A percentile compares a stretch with the other conserved stretches of the same genome.
Conservation (phyloP, 1,140 invertebrate species). For the Chrysomallon squamiferum region DNA sequence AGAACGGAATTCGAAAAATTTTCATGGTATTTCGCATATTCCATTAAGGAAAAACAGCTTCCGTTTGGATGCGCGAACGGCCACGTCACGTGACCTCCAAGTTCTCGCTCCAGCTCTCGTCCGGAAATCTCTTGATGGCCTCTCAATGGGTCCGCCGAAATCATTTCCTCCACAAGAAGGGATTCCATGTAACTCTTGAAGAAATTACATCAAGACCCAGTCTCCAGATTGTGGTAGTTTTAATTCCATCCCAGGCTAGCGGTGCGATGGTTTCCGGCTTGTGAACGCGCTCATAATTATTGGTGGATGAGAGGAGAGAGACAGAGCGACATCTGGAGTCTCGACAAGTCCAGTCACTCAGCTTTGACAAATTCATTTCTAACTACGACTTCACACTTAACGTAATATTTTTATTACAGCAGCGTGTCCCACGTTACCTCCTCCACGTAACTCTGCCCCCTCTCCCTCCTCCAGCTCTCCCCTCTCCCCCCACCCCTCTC, state of each 20-base stretch:
- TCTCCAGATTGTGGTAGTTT: background rate
- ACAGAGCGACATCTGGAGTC: background rate
- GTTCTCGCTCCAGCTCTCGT: conserved; percentile 3
- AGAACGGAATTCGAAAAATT: background rate
- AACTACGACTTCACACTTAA: background rate
- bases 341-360: background rate
- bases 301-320: background rate
- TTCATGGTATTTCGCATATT: conserved; percentile 6
- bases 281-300: background rate
- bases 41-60: conserved; percentile 2
- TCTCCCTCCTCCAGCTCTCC: no score
- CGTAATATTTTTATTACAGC: background rate
- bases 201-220: conserved; percentile 6
- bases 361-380: background rate
- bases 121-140: conserved; percentile 5
- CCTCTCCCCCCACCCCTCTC: no score
- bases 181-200: conserved; percentile 8
- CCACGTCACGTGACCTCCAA: conserved; percentile 3
- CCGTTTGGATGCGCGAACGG: background rate
- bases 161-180: conserved; percentile 8
- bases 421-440: background rate
- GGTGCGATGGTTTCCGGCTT: background rate
- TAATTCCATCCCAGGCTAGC: conserved; percentile 1
- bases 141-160: background rate
- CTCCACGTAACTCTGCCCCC: background rate